phyloP scores from a whole-genome alignment of 2,888 invertebrate genomes.

The Argyresthia albistria region DNA sequence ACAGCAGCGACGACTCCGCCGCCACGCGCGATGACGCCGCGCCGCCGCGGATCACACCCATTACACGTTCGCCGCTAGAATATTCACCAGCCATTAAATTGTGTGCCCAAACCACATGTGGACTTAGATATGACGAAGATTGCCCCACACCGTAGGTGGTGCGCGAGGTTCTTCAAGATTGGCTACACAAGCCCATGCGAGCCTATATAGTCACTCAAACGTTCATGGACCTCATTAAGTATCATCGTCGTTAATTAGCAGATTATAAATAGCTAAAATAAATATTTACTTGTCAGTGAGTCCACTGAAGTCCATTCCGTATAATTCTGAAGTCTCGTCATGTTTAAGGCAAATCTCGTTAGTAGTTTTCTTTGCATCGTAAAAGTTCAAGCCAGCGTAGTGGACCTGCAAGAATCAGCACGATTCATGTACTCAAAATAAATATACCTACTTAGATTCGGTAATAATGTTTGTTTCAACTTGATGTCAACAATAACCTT shows the following conservation, averaged over 20 bases:
- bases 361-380: slow-evolving; percentile 22
- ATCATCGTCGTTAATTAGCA: too few species aligned
- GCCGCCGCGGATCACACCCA: slow-evolving; percentile 72
- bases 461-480: too few species aligned
- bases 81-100: not conserved
- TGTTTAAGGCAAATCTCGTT: slow-evolving; percentile 14
- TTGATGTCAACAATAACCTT: too few species aligned
- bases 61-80: slow-evolving; percentile 65
- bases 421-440: too few species aligned
- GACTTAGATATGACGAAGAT: too few species aligned
- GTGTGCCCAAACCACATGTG: too few species aligned
- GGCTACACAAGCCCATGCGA: too few species aligned
- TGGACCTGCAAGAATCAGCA: slow-evolving; percentile 22
- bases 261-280: not conserved
- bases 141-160: too few species aligned
- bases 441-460: too few species aligned
- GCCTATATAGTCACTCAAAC: too few species aligned
- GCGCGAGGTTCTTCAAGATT: too few species aligned
- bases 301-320: slow-evolving; percentile 42
- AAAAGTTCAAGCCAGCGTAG: slow-evolving; percentile 27
- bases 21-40: slow-evolving; percentile 69
- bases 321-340: slow-evolving; percentile 9
- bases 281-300: slow-evolving; percentile 26
- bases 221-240: too few species aligned
- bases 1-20: slow-evolving; percentile 61